Conservation (phyloP, 2,797 vertebrate species). For the Coccyzus lansbergi region DNA sequence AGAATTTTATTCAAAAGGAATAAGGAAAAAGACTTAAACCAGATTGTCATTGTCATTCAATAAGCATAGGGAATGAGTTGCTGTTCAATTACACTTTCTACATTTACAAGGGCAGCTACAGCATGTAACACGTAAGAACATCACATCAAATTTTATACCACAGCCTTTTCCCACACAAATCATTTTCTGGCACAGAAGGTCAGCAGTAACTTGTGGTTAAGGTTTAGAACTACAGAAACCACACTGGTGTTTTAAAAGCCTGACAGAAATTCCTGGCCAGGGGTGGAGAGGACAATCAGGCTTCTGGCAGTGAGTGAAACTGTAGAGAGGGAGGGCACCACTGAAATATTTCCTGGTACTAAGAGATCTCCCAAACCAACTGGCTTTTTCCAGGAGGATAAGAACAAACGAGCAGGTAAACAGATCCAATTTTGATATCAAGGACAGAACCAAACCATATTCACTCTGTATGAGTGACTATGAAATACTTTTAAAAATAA, state of each 20-base stretch:
- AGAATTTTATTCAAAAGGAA: not conserved
- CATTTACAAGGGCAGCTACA: not conserved
- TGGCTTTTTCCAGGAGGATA: not conserved
- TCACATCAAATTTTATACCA: not conserved
- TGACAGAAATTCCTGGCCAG: not conserved
- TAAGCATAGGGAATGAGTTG: not conserved
- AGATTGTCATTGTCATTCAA: not conserved
- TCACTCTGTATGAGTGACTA: not conserved
- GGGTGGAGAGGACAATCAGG: not conserved
- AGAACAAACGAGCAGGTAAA: not conserved
- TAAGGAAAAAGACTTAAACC: not conserved
- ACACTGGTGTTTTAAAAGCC: not conserved
- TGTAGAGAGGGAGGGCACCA: not conserved
- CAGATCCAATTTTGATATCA: not conserved
- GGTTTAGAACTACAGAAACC: not conserved
- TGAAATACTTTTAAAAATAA: not conserved
- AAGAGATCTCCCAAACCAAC: not conserved
- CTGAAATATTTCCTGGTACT: not conserved
- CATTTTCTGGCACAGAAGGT: not conserved
- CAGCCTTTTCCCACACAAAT: not conserved
- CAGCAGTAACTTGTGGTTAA: not conserved
- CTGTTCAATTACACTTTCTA: not conserved
- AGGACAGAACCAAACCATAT: not conserved
- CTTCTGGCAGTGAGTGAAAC: not conserved
- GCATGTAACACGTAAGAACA: rapidly evolving